phyloP scores from a whole-genome alignment of 2,888 invertebrate species.

The Augiades crinisus region DNA sequence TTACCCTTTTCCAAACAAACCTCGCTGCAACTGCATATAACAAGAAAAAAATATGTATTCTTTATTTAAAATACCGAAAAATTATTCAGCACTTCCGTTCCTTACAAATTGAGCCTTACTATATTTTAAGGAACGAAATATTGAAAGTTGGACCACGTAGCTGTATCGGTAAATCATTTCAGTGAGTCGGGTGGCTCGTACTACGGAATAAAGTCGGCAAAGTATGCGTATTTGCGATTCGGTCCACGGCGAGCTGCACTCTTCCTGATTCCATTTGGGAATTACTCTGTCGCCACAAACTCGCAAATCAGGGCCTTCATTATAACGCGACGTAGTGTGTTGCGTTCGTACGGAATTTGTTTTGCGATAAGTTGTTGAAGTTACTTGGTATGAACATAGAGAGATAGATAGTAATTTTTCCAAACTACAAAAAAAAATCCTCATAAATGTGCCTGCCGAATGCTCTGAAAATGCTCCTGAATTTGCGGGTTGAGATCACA shows the following conservation, averaged over 20 bases:
- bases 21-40: no score
- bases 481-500: no score
- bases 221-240: slow-evolving; percentile 75
- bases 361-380: slow-evolving; percentile 2
- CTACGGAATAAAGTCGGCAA: slow-evolving; percentile 59
- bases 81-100: no score
- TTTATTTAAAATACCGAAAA: no score
- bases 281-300: slow-evolving; percentile 71
- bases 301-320: slow-evolving; percentile 77
- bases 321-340: slow-evolving; percentile 38
- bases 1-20: no score
- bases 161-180: slow-evolving; percentile 21
- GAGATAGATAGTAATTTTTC: no score
- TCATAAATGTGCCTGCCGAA: no score
- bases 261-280: slow-evolving; percentile 80
- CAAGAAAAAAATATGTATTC: no score
- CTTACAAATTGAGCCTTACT: no score
- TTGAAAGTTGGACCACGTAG: slow-evolving; percentile 12
- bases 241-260: slow-evolving; percentile 70
- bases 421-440: no score
- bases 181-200: slow-evolving; percentile 27
- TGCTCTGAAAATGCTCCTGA: no score
- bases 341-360: slow-evolving; percentile 23
- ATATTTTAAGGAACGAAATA: no score
- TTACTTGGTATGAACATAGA: neutral